phyloP scores from a whole-genome alignment of 2,797 vertebrate species.

The Botia kubotai region DNA sequence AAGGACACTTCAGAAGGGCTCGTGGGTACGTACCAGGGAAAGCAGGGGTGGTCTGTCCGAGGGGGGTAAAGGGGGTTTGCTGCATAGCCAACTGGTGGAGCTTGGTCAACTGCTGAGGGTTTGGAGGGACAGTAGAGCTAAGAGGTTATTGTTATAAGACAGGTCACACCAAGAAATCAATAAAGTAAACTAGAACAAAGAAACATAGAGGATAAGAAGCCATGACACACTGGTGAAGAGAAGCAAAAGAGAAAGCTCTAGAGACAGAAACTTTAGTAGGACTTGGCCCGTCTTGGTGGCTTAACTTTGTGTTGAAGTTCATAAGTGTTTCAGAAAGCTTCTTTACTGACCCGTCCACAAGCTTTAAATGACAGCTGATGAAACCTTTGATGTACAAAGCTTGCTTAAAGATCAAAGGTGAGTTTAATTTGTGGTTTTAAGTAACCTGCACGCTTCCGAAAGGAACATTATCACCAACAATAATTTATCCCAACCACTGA shows the following conservation, averaged over 20 bases:
- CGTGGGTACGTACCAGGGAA: conserved; percentile 96
- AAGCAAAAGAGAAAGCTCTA: conserved; percentile 68
- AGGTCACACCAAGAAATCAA: conserved; percentile 89
- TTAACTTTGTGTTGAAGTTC: neutral
- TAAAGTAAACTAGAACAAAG: conserved; percentile 81
- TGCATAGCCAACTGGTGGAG: conserved; percentile 98
- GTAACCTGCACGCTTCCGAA: neutral
- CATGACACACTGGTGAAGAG: conserved; percentile 83
- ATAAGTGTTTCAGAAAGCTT: neutral
- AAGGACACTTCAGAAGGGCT: conserved; percentile 88
- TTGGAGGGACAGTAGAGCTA: conserved; percentile 99
- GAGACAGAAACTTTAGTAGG: conserved; percentile 71
- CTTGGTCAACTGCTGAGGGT: conserved; percentile 97
- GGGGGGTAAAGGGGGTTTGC: conserved; percentile 97
- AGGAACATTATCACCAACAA: neutral
- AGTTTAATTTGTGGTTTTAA: conserved; percentile 1
- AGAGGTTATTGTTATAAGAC: conserved; percentile 95
- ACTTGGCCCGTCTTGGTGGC: conserved; percentile 81
- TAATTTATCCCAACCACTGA: conserved; percentile 1
- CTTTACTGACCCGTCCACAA: neutral
- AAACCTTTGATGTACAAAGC: too few relatives aligned
- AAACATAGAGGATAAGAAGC: conserved; percentile 83
- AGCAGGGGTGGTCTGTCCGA: conserved; percentile 97
- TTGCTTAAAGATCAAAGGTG: neutral
- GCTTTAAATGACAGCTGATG: neutral